Evolutionary conservation across 2,113 vertebrate species (phyloP).

Genomic region (Calonectris borealis): DNA sequence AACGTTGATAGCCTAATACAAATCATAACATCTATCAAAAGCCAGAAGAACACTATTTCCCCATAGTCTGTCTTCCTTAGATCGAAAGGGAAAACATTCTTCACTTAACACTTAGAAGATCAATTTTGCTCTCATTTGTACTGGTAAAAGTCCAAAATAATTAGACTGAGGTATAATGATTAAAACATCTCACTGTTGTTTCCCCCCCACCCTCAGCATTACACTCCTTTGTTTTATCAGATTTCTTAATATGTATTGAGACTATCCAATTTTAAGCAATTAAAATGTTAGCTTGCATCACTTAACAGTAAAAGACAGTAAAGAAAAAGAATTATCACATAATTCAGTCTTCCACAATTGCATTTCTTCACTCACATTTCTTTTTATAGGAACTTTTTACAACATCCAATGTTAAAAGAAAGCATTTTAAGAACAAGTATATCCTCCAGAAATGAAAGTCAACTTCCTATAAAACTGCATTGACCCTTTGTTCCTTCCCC

Average conservation of each 20-base stretch:
- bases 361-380: not conserved
- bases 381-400: not conserved
- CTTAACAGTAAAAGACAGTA: not conserved
- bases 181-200: not conserved
- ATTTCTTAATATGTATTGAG: not conserved
- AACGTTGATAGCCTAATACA: constrained; percentile 69
- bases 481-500: not conserved
- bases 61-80: not conserved
- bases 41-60: constrained; percentile 46
- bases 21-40: constrained; percentile 73
- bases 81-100: not conserved
- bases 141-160: not conserved
- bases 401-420: not conserved
- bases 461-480: not conserved
- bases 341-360: not conserved
- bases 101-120: not conserved
- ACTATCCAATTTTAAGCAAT: not conserved
- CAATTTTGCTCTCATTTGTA: constrained; percentile 6
- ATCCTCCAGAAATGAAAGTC: not conserved
- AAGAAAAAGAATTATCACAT: not conserved
- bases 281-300: not conserved
- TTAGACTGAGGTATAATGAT: not conserved
- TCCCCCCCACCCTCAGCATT: not conserved
- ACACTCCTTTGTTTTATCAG: not conserved
- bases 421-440: not conserved